Conservation (phyloP, 2,888 invertebrate genomes). For the Nomada lathburiana region DNA sequence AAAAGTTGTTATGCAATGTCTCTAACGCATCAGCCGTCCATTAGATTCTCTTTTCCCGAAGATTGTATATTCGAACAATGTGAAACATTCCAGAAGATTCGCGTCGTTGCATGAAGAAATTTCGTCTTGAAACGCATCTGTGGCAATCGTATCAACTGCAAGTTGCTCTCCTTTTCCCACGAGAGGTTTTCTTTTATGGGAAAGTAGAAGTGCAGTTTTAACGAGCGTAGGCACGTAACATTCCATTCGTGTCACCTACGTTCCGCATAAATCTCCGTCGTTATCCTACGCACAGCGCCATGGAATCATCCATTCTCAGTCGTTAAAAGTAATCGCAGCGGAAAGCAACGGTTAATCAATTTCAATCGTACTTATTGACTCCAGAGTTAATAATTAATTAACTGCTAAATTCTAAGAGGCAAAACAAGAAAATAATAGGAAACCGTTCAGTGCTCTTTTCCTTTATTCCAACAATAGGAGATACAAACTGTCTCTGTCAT, state of each 20-base stretch:
- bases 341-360: slow-evolving; percentile 4
- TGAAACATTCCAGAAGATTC: neutral
- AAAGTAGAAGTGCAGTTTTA: slow-evolving; percentile 55
- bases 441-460: too few species aligned
- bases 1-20: too few species aligned
- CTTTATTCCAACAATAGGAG: too few species aligned
- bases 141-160: slow-evolving; percentile 15
- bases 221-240: slow-evolving; percentile 64
- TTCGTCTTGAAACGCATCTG: slow-evolving; percentile 1
- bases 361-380: neutral
- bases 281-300: slow-evolving; percentile 61
- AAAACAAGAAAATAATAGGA: neutral
- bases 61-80: slow-evolving; percentile 1
- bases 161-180: slow-evolving; percentile 37
- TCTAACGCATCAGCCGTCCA: neutral
- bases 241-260: slow-evolving; percentile 60
- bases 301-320: slow-evolving; percentile 41
- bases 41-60: neutral
- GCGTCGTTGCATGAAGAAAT: neutral
- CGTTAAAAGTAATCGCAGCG: slow-evolving; percentile 49
- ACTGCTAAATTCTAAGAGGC: neutral
- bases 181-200: slow-evolving; percentile 52
- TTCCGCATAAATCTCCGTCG: slow-evolving; percentile 46
- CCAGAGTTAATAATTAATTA: too few species aligned
- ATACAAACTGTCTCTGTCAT: too few species aligned